Conservation (phyloP, 2,113 vertebrate species). For the Crotophaga sulcirostris region DNA sequence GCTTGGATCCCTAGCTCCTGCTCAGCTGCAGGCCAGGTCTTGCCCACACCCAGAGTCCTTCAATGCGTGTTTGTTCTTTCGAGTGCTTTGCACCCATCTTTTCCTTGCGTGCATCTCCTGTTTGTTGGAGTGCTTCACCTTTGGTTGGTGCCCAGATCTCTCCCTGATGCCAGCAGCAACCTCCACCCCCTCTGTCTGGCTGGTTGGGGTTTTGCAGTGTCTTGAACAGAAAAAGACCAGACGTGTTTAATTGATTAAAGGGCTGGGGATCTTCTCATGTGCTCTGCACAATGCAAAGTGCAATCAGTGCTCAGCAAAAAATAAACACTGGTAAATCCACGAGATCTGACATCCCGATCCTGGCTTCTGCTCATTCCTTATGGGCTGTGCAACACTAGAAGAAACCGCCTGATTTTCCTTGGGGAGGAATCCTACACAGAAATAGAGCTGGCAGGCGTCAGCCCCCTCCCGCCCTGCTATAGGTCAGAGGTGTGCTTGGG, state of each 20-base stretch:
- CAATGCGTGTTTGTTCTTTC: rapidly evolving
- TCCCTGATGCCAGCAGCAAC: background rate
- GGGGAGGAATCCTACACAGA: background rate
- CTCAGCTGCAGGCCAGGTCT: background rate
- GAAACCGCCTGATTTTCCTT: background rate
- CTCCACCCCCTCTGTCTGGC: rapidly evolving
- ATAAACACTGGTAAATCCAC: background rate
- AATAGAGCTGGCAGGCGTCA: conserved; percentile 25
- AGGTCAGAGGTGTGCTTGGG: conserved; percentile 60
- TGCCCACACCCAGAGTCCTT: background rate
- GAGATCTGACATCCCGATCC: background rate
- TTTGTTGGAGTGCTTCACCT: background rate
- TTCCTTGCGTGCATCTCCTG: background rate
- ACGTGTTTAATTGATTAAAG: background rate
- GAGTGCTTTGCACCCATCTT: background rate
- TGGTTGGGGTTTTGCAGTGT: background rate
- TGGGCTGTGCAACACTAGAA: background rate
- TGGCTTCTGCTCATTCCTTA: background rate
- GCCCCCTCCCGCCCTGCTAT: background rate
- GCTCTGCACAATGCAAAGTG: background rate
- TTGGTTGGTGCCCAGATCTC: background rate
- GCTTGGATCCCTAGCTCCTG: background rate
- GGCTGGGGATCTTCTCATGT: background rate
- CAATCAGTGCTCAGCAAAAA: background rate
- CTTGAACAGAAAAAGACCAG: background rate